Evolutionary conservation across 2,888 invertebrate genomes (phyloP), one percentile per base, ranked within the genome.

Genomic region (Drosophila nr. perissopoda): DNA sequence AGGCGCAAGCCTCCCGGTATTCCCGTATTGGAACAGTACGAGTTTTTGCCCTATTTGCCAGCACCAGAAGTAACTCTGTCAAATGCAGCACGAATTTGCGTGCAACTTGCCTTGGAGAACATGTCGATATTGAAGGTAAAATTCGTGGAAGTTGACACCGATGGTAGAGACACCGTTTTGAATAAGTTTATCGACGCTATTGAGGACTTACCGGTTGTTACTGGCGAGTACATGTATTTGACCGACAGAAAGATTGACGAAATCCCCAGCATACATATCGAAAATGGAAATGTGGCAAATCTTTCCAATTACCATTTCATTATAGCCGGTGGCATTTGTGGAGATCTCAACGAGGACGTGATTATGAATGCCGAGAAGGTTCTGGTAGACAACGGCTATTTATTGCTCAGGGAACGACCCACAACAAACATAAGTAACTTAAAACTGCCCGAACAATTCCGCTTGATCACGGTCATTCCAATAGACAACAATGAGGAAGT

Each of bases 71-170:
- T 91, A 2, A 62, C 77, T 0, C 52, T 69, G 10, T 92, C 93
- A 69, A 94, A 95, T 78, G 94, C 95, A 0, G 92, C 95, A 0
- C 93, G 96, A 31, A 92, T 94, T 1, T 94, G 95, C 87, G 93
- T 96, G 8, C 97, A 97, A 91, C 90, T 97, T 0, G 94, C 95
- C 0, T 91, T 96, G 0, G 98, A 98, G 92, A 97, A 97, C 89
- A 91, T 94, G 1, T 94, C 94, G 63, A 94, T 93, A 0, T 92
- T 94, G 76, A 96, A 96, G 93, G 94, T 96, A 0, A 96, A 95
- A 91, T 92, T 93, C 42, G 93, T 95, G 31, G 95, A 96, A 91
- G 94, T 94, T 54, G 94, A 94, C 75, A 94, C 94, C 51, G 93
- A 94, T 59, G 93, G 91, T 10, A 93, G 94, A 51, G 87, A 93